Evolutionary conservation across 1,140 invertebrate species (phyloP).

Genomic region (Pseudomyrmex dendroicus): DNA sequence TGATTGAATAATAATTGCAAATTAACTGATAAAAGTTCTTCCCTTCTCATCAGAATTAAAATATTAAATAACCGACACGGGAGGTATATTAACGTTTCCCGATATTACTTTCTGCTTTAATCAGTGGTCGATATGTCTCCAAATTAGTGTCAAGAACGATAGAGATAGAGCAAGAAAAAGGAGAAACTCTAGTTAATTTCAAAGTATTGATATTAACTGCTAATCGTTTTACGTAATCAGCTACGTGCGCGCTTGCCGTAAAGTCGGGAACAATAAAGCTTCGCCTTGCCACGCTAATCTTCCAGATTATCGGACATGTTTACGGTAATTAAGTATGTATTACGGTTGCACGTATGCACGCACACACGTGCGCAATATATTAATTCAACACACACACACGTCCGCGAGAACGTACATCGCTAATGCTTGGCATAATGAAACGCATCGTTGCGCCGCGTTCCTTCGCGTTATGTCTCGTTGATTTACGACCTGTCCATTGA

Average conservation of each 20-base stretch:
- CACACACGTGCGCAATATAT: slow-evolving; percentile 27
- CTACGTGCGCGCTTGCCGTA: slow-evolving; percentile 24
- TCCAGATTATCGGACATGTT: slow-evolving; percentile 58
- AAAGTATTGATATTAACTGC: slow-evolving; percentile 41
- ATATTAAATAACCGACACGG: not conserved
- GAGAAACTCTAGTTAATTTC: not conserved
- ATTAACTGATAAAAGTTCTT: not conserved
- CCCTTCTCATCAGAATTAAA: not conserved
- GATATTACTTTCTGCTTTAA: not conserved
- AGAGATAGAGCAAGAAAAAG: not conserved
- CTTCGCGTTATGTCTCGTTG: slow-evolving; percentile 55
- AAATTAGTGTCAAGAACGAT: not conserved
- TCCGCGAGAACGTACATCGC: not conserved
- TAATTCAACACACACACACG: slow-evolving; percentile 1
- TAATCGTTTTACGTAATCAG: slow-evolving; percentile 52
- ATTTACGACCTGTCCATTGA: slow-evolving; percentile 58
- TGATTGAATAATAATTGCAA: not conserved
- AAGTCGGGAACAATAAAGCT: slow-evolving; percentile 36
- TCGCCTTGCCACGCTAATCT: slow-evolving; percentile 37
- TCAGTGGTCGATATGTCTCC: not conserved
- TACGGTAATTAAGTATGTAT: slow-evolving; percentile 61
- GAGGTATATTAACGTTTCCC: not conserved
- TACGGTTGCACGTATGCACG: slow-evolving; percentile 26
- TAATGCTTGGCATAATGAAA: slow-evolving; percentile 57
- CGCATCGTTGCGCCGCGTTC: slow-evolving; percentile 55